A percentile compares a stretch with the other conserved stretches of the same genome.
These are phyloP conservation scores for Lasioglossum pauxillum DNA, from an alignment of 2,888 invertebrate genomes.

Conservation along the genomic window DNA sequence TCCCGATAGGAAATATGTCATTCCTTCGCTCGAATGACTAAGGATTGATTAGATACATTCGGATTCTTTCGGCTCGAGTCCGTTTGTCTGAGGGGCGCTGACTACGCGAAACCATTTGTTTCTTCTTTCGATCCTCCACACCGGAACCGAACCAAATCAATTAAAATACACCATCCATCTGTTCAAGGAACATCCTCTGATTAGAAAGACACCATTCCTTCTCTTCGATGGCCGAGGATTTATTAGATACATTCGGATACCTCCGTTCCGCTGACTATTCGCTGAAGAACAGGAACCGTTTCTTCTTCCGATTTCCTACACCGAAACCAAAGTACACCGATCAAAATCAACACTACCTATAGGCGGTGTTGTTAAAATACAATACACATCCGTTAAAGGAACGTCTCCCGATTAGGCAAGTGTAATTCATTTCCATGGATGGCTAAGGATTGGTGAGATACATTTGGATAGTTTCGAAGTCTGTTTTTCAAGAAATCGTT, in stretches of 20 bases:
- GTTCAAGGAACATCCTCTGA: not conserved
- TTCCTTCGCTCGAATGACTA: not conserved
- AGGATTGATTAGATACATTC: not conserved
- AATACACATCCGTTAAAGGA: not conserved
- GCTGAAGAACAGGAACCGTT: constrained; percentile 21
- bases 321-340: not conserved
- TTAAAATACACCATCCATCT: not conserved
- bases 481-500: not conserved
- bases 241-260: not conserved
- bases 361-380: not conserved
- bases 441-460: not conserved
- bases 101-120: not conserved
- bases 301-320: not conserved
- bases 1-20: not conserved
- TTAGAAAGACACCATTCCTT: not conserved
- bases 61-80: not conserved
- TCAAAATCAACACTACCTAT: not conserved
- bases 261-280: constrained; percentile 21
- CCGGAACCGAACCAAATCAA: not conserved
- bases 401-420: not conserved
- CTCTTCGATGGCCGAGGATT: not conserved
- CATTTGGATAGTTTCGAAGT: not conserved
- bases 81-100: not conserved
- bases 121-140: not conserved
- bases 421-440: not conserved